Base-by-base conservation (phyloP, 1,140 invertebrate species). In the Oscheius sp. region DNA sequence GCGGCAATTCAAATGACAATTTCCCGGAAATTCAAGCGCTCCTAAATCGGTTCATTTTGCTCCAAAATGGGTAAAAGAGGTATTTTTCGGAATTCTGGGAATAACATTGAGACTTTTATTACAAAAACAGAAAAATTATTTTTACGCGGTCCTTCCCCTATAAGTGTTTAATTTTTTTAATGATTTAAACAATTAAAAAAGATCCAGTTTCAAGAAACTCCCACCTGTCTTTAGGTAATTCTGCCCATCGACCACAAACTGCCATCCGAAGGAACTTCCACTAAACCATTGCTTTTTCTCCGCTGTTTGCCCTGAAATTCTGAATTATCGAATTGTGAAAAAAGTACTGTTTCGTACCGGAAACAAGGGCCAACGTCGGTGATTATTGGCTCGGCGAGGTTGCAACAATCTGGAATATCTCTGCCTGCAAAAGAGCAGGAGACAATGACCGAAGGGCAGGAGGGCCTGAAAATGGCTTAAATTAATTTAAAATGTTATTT, bases 351-450 rank as follows among this genome's bases (percentile, higher is more conserved):
- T 26, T 18, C 0, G 10, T 3, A 68, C 52, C 72, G 58, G 26
- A 74, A 68, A 34, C 72, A 74, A n/a, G 59, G 55, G n/a, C 72
- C 72, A 35, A 34, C 32, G 18, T 74, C 72, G 3, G 72, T 74
- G 45, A 74, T 42, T 18, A 69, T 65, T 1, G 36, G 42, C 28
- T 1, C 42, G 7, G 55, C 65, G 20, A 69, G 55, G 10, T 45
- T 18, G 55, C 72, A 74, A n/a, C 72, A 74, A 31, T 68, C 66
- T 4, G 67, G 20, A 4, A 74, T 2, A 13, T 42, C 29, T 23
- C 55, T 32, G 1, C 65, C 64, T 10, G 64, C 72, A 52, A 67
- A 74, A 52, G 26, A 35, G 42, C 72, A 74, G 1, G 65, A 67
- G 31, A 62, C 38, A 20, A 74, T 32, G 10, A 64, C 63, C 34